Evolutionary conservation across 1,140 invertebrate species (phyloP), one percentile per base, ranked within the genome.

Genomic region (Akabosia matsudoensis): DNA sequence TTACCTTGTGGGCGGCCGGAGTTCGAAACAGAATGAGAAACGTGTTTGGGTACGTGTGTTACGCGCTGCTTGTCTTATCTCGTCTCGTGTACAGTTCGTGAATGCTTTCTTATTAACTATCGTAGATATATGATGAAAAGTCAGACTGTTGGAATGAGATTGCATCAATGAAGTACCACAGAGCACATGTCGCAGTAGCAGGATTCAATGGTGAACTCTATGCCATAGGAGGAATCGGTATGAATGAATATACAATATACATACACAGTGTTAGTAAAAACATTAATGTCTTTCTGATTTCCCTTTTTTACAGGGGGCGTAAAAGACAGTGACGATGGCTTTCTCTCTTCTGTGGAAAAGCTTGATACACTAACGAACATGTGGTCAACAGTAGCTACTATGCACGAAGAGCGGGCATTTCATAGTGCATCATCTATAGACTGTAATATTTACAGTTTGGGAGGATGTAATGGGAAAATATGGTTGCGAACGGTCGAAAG

Each of bases 401-500:
- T 84, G 83, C 79, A 82, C 51, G 82, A 83, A 74, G 81, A 80
- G 33, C 70, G 84, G 76, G 82, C 83, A 4, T 83, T 82, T 70
- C 79, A 82, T 64, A 82, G 80, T 70, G 80, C 80, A 70, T 82
- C 82, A 16, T 82, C 81, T 18, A 74, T 84, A 14, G 80, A 83
- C 45, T 82, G 84, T 70, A 76, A 79, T 75, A 74, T 85, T 14
- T 85, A 83, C 67, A 81, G 79, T 16, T 74, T 85, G 30, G 84
- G 83, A 64, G 83, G 84, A 14, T 84, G 81, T 76, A 82, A 82
- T 76, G 83, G 83, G 37, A 79, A 77, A 74, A 79, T 79, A 33
- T 84, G 83, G 82, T 76, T 84, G 0, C 77, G 82, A 37, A 81
- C 82, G 52, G 82, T 84, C 26, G 83, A 84, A 78, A 80, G 82